Evolutionary conservation across 2,797 vertebrate species (phyloP).

Genomic region (Masticophis lateralis): DNA sequence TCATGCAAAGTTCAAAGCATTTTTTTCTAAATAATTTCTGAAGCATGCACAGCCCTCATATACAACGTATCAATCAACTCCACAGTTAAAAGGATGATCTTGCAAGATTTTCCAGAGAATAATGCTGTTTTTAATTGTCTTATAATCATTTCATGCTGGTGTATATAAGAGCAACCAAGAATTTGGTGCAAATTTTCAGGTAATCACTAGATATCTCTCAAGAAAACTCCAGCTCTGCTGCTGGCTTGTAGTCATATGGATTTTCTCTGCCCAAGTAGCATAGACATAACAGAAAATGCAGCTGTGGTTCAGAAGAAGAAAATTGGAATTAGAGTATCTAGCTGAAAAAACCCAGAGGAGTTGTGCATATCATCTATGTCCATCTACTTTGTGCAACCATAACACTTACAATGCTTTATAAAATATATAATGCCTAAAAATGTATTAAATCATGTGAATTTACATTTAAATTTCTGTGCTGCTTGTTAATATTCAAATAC

Average conservation of each 20-base stretch:
- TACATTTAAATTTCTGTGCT: slow-evolving; percentile 20
- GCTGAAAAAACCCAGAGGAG: neutral
- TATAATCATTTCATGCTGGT: neutral
- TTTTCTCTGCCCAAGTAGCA: no score
- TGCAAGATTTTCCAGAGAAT: slow-evolving; percentile 21
- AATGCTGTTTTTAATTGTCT: slow-evolving; percentile 23
- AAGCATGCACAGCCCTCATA: no score
- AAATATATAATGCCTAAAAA: neutral
- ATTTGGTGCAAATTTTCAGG: no score
- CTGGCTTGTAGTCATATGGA: no score
- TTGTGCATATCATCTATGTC: neutral
- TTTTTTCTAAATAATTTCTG: no score
- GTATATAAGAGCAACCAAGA: neutral
- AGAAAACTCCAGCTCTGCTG: no score
- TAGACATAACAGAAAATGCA: neutral
- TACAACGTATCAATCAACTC: neutral
- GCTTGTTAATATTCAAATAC: neutral
- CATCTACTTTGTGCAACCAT: neutral
- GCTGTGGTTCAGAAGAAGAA: neutral
- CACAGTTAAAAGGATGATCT: neutral
- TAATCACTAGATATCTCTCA: no score
- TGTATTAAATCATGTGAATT: neutral
- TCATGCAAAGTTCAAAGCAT: no score
- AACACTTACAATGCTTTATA: no score
- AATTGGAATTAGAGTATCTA: neutral